Percentiles rank a stretch among this genome's conserved stretches.
phyloP scores from a whole-genome alignment of 1,140 invertebrate species.

The Venustaconcha ellipsiformis region DNA sequence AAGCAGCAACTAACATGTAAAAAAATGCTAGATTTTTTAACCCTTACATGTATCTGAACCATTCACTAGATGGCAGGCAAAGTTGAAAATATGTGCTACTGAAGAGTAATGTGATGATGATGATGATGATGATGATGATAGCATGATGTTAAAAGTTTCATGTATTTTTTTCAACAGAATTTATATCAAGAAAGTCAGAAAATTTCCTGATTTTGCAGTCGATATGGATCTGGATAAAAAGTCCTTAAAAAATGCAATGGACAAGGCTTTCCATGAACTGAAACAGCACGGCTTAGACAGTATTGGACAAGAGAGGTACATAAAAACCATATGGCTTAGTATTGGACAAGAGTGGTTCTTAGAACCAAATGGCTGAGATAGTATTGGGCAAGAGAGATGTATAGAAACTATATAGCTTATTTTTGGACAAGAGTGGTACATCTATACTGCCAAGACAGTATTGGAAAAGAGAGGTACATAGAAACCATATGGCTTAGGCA shows the following conservation, averaged over 20 bases:
- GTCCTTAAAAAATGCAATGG: slow-evolving; percentile 62
- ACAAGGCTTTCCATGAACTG: slow-evolving; percentile 66
- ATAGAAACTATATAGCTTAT: not conserved
- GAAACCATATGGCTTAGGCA: not conserved
- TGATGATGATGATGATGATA: not conserved
- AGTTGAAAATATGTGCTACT: too few relatives aligned
- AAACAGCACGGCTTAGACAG: slow-evolving; percentile 55
- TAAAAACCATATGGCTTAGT: not conserved
- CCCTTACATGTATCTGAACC: too few relatives aligned
- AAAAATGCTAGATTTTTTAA: too few relatives aligned
- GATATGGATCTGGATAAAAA: slow-evolving; percentile 63
- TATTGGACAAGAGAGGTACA: slow-evolving; percentile 65
- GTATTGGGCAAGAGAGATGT: not conserved
- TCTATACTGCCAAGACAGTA: not conserved
- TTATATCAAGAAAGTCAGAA: slow-evolving; percentile 68
- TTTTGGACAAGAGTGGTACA: not conserved
- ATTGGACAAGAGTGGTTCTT: not conserved
- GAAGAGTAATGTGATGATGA: not conserved
- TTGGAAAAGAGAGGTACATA: not conserved
- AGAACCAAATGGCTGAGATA: not conserved
- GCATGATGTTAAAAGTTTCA: not conserved
- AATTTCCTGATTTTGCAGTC: slow-evolving; percentile 66
- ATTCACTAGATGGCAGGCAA: too few relatives aligned
- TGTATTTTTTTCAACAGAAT: slow-evolving; percentile 51
- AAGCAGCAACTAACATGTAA: too few relatives aligned